Evolutionary conservation across 2,797 vertebrate genomes (phyloP), one percentile per base, ranked within the genome.

Genomic region (Characodon lateralis): DNA sequence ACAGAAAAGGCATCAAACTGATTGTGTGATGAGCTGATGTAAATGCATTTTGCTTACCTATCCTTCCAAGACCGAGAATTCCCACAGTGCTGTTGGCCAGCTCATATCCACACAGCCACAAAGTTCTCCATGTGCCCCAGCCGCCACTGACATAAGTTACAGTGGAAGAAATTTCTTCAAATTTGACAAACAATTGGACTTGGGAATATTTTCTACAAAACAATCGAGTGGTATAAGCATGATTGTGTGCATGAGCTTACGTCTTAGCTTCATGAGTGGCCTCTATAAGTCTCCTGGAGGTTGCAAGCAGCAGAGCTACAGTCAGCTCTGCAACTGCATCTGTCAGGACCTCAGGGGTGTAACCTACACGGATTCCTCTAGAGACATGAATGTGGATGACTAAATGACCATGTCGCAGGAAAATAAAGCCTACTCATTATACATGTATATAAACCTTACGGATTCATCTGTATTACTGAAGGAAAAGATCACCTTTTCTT

Each of bases 11-110:
- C 28, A 55, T 53, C 8, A 68, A 9, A 28, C 31, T 71, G 5
- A 58, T 71, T 65, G 13, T 5, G 48, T 22, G 24, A 58, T 5
- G 18, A 20, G 14, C 1, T 65, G 1, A 39, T 50, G 12, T 26
- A 39, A 22, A 26, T 50, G 13, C 8, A 20, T 63, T n/a, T 4
- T 1, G 43, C 95, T 94, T 83, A 96, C 96, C 96, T 5, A 97
- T 96, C 83, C 96, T 93, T 71, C 96, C 96, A 39, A 97, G 93
- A 58, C 96, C 96, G 2, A 97, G 82, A 73, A 96, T 96, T 13
- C 96, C 96, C 79, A 97, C 95, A 31, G 96, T 96, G 90, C 96
- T 97, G 89, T 94, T 91, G 50, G 93, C 94, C 63, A 97, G 85
- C 74, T 96, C 93, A 39, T 95, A 79, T 55, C 93, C 93, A 87